Evolutionary conservation across 92 coral and sea anemone species (phyloP).

Genomic region (Parazoanthus atlanticus): DNA sequence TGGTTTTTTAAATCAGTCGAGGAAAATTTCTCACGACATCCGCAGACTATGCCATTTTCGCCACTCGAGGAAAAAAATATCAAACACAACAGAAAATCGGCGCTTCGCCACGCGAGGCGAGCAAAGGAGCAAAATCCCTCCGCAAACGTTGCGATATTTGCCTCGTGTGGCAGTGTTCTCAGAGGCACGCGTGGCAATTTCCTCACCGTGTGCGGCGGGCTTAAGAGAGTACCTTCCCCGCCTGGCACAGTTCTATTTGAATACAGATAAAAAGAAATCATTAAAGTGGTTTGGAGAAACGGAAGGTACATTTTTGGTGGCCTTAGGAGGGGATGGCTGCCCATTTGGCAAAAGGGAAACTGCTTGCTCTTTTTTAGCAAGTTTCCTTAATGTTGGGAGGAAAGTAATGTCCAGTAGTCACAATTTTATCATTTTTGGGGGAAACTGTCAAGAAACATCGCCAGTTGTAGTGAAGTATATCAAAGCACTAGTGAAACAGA

Average conservation of each 20-base stretch:
- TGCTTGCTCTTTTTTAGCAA: constrained; percentile 13
- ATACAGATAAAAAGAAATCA: too few species aligned
- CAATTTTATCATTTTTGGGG: not conserved
- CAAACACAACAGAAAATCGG: not conserved
- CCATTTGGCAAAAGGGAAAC: constrained; percentile 9
- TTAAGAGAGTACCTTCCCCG: too few species aligned
- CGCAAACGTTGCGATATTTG: too few species aligned
- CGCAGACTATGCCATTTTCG: not conserved
- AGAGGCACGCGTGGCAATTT: too few species aligned
- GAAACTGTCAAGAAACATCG: constrained; percentile 11
- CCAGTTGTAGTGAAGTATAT: too few species aligned
- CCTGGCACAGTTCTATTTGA: too few species aligned
- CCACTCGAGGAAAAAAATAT: not conserved
- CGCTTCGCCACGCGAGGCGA: not conserved
- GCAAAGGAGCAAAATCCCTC: too few species aligned
- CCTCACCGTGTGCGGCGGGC: too few species aligned
- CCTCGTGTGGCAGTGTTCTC: too few species aligned
- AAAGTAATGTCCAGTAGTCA: constrained; percentile 12
- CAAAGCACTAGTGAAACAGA: too few species aligned
- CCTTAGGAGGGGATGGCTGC: constrained; percentile 15
- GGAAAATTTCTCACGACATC: constrained; percentile 18
- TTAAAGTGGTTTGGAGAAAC: constrained; percentile 18
- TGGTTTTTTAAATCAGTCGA: not conserved
- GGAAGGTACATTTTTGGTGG: constrained; percentile 10
- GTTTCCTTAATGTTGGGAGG: constrained; percentile 4